Conservation (phyloP, 2,888 invertebrate species). For the Lysandra coridon region DNA sequence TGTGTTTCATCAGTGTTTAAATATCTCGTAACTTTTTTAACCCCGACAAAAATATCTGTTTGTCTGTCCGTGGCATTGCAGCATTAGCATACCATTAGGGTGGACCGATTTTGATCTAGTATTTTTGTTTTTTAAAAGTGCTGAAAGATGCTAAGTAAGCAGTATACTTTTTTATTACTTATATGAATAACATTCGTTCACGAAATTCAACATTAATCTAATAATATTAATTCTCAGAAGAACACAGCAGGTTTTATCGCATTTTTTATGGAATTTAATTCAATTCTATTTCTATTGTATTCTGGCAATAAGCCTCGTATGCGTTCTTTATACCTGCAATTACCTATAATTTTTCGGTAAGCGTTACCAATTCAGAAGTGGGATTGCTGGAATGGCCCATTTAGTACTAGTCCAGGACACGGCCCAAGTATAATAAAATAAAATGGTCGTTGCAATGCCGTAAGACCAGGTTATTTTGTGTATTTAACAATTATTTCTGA, state of each 20-base stretch:
- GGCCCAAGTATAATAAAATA: slow-evolving; percentile 24
- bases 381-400: slow-evolving; percentile 30
- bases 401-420: neutral
- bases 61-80: no score
- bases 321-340: slow-evolving; percentile 29
- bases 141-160: no score
- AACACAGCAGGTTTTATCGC: neutral
- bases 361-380: slow-evolving; percentile 27
- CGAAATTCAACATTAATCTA: neutral
- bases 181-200: neutral
- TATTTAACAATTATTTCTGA: neutral
- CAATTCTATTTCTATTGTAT: neutral
- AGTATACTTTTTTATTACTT: no score
- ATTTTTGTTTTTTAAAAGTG: no score
- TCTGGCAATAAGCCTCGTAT: neutral
- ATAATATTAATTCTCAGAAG: neutral
- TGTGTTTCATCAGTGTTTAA: no score
- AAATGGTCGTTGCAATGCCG: neutral
- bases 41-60: no score
- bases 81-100: no score
- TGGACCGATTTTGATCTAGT: no score
- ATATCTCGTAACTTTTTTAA: no score
- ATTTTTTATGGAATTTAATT: neutral
- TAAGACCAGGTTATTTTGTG: neutral
- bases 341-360: slow-evolving; percentile 33